phyloP scores from a whole-genome alignment of 1,140 invertebrate genomes.

The Hyposmocoma kahamanoa region DNA sequence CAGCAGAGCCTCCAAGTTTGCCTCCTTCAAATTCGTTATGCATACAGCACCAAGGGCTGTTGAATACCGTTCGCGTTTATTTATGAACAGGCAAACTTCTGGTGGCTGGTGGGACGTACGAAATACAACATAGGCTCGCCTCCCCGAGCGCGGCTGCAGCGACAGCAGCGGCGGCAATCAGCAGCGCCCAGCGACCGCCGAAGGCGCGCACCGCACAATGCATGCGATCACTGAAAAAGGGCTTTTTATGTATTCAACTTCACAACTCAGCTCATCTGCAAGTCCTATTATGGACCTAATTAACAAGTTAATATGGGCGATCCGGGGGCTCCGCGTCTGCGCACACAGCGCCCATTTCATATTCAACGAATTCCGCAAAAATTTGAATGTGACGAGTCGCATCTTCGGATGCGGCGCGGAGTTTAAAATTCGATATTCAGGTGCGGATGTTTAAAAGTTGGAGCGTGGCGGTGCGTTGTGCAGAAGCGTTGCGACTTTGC shows the following conservation, averaged over 20 bases:
- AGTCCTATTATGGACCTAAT: conserved; percentile 92
- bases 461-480: conserved; percentile 27
- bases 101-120: conserved; percentile 74
- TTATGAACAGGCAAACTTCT: conserved; percentile 76
- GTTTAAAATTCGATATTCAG: conserved; percentile 20
- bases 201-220: conserved; percentile 66
- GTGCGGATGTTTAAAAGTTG: conserved; percentile 46
- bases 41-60: conserved; percentile 76
- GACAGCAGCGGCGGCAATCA: conserved; percentile 56
- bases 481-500: conserved; percentile 60
- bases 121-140: conserved; percentile 77
- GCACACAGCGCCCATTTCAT: conserved; percentile 27
- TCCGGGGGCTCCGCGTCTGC: conserved; percentile 67
- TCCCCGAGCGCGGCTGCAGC: conserved; percentile 69
- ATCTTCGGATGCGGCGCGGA: neutral
- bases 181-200: conserved; percentile 60
- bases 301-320: conserved; percentile 90
- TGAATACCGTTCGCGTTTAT: conserved; percentile 75
- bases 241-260: conserved; percentile 75
- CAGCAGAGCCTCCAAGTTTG: conserved; percentile 72
- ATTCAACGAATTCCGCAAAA: neutral
- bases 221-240: conserved; percentile 75
- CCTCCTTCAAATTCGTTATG: conserved; percentile 75
- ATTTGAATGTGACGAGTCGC: neutral
- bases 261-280: conserved; percentile 85